Evolutionary conservation across 2,888 invertebrate species (phyloP), one percentile per base, ranked within the genome.

Genomic region (Troides helena): DNA sequence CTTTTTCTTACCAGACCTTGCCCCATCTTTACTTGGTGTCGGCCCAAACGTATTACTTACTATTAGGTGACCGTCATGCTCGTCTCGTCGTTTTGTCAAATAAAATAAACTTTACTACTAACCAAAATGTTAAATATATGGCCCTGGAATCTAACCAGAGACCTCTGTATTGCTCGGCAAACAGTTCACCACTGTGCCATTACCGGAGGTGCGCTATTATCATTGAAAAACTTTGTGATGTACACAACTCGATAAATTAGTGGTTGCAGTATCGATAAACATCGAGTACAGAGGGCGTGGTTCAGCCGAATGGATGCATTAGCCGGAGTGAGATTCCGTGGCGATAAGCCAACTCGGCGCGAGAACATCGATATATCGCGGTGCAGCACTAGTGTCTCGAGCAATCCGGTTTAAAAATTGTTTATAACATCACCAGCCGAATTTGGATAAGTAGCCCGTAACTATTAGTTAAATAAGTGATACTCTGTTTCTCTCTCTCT

Each of bases 281-380:
- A 68, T 63, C 36, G 50, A 56, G 57, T 36, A 59, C 59, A 21
- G 57, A 50, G 64, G 71, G 68, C 68, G 65, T 68, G 68, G 59
- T 58, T 30, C 62, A 59, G 58, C 62, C 57, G 65, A 57, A 65
- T 46, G 46, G 46, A 14, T 59, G 70, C 70, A 69, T 72, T 72
- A 71, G 72, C 58, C 62, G 70, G 63, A 72, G 67, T 68, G 72
- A 53, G 72, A 78, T 75, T 75, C 77, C 76, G 76, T 83, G 83
- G 84, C 82, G 80, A 75, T 78, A 78, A 75, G 81, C 82, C 82
- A 84, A 81, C 76, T 74, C 77, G 50, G 58, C 65, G 57, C 56
- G 73, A 73, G 78, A 73, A 75, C 79, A 80, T 82, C 83, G 83
- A 83, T 78, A 80, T 72, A 73, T 72, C 62, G 25, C 53, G 56